A percentile compares a stretch with the other conserved stretches of the same genome.
phyloP scores from a whole-genome alignment of 2,888 invertebrate species.

The Parascotia fuliginaria region DNA sequence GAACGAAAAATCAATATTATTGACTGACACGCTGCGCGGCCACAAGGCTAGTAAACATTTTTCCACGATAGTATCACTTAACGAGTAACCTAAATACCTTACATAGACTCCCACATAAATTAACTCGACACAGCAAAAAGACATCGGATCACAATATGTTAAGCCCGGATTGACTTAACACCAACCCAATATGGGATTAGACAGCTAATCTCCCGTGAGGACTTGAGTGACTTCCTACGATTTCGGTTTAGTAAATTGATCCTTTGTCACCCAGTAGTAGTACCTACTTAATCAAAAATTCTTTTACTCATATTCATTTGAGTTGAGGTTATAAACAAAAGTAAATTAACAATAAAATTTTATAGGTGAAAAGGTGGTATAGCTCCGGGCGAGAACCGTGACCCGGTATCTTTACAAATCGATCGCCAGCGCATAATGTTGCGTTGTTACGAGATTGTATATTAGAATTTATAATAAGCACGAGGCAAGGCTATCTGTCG shows the following conservation, averaged over 20 bases:
- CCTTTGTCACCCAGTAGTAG: slow-evolving; percentile 25
- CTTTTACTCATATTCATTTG: slow-evolving; percentile 35
- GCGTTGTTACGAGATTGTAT: slow-evolving; percentile 51
- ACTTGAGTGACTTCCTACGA: slow-evolving; percentile 56
- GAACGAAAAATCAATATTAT: slow-evolving; percentile 54
- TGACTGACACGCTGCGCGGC: slow-evolving; percentile 34
- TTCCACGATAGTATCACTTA: slow-evolving; percentile 5
- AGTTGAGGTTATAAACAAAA: slow-evolving; percentile 40
- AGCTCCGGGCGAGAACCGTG: slow-evolving; percentile 50
- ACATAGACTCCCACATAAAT: slow-evolving; percentile 20
- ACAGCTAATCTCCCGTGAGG: slow-evolving; percentile 53
- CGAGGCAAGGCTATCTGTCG: slow-evolving; percentile 35
- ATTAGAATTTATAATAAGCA: slow-evolving; percentile 70
- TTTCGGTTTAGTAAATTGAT: slow-evolving; percentile 53
- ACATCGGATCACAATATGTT: slow-evolving; percentile 56
- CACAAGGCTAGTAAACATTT: slow-evolving; percentile 5
- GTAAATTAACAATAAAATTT: slow-evolving; percentile 66
- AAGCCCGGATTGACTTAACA: slow-evolving; percentile 64
- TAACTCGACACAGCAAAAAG: slow-evolving; percentile 34
- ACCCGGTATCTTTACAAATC: slow-evolving; percentile 66
- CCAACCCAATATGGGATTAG: slow-evolving; percentile 69
- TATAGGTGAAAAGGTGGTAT: slow-evolving; percentile 47
- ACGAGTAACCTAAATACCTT: slow-evolving; percentile 25
- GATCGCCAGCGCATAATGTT: slow-evolving; percentile 51
- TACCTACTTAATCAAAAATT: slow-evolving; percentile 45